phyloP scores from a whole-genome alignment of 2,888 invertebrate genomes.

The Drosophila longiperda region DNA sequence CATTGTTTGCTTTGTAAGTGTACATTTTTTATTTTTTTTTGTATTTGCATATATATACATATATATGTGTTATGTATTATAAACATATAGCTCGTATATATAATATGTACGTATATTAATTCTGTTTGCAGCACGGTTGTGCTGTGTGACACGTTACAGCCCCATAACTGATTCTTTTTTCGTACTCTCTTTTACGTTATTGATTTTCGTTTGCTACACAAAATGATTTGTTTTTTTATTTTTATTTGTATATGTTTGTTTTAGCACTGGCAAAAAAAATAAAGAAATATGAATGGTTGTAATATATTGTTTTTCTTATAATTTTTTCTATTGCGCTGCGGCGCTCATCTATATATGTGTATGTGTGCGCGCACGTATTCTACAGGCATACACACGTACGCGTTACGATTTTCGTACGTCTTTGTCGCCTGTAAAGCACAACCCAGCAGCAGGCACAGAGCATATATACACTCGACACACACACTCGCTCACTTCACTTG shows the following conservation, averaged over 20 bases:
- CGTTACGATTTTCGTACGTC: constrained; percentile 60
- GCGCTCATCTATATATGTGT: constrained; percentile 41
- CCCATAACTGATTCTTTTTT: constrained; percentile 4
- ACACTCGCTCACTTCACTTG: constrained; percentile 4
- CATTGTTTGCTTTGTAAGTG: constrained; percentile 49
- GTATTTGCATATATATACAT: background rate
- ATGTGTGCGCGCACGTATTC: constrained; percentile 37
- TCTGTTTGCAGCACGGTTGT: constrained; percentile 14
- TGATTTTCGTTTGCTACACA: constrained; percentile 64
- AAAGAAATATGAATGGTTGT: constrained; percentile 26
- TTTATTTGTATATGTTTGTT: constrained; percentile 5
- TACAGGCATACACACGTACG: constrained; percentile 51
- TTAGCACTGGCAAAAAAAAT: constrained; percentile 42
- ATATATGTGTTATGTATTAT: background rate
- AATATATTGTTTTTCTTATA: constrained; percentile 30
- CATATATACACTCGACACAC: constrained; percentile 15
- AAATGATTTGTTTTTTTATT: constrained; percentile 28
- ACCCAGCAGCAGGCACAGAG: constrained; percentile 6
- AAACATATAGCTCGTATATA: constrained; percentile 1
- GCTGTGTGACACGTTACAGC: constrained; percentile 17
- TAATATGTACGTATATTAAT: background rate
- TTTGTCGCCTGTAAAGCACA: constrained; percentile 48
- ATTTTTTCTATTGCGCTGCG: constrained; percentile 69
- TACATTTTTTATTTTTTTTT: constrained; percentile 47
- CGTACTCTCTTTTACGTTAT: constrained; percentile 58